phyloP scores from a whole-genome alignment of 2,113 vertebrate genomes.

The Dromas ardeola region DNA sequence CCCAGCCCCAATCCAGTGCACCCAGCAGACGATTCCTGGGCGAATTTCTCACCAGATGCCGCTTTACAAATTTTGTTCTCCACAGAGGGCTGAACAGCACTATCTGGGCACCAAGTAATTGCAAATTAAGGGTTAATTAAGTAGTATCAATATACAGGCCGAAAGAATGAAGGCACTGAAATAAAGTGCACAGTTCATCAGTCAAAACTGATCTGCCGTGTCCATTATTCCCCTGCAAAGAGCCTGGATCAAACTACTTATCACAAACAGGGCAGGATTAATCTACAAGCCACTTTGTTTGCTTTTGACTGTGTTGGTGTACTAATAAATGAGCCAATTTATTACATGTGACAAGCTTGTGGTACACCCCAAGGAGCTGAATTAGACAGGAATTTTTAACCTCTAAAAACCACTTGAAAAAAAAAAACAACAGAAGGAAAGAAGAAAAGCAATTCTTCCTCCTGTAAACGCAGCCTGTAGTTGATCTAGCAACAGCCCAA shows the following conservation, averaged over 20 bases:
- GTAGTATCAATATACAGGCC: neutral
- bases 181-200: neutral
- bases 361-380: conserved; percentile 59
- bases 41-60: neutral
- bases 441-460: conserved; percentile 15
- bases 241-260: conserved; percentile 50
- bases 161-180: neutral
- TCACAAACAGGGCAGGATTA: conserved; percentile 38
- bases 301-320: conserved; percentile 15
- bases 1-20: neutral
- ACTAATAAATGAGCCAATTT: conserved; percentile 66
- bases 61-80: neutral
- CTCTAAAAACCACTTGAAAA: neutral
- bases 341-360: conserved; percentile 65
- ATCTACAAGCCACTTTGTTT: conserved; percentile 54
- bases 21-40: neutral
- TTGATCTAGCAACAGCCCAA: neutral
- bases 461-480: neutral
- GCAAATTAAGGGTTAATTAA: conserved; percentile 33
- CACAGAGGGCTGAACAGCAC: neutral
- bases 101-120: neutral
- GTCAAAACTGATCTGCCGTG: conserved; percentile 5
- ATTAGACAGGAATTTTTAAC: conserved; percentile 48
- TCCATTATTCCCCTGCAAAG: conserved; percentile 16
- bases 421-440: neutral